phyloP scores from a whole-genome alignment of 2,113 vertebrate species.

The Felis catus region F.catus_Fca126_mat1.0 CM031411.1:64079001-64079500 shows the following conservation, averaged over 20 bases:
- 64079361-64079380: not conserved
- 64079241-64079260: not conserved
- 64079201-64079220: not conserved
- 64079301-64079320: not conserved
- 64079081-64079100: not conserved
- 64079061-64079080: not conserved
- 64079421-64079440: too few species aligned
- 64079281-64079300: not conserved
- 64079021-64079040: not conserved
- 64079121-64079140: not conserved
- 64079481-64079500: too few species aligned
- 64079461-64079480: too few species aligned
- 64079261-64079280: not conserved
- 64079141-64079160: not conserved
- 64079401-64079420: too few species aligned
- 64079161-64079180: not conserved
- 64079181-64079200: not conserved
- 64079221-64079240: not conserved
- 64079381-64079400: not conserved
- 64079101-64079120: not conserved
- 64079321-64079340: not conserved
- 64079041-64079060: not conserved
- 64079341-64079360: not conserved
- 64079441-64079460: too few species aligned
- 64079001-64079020: not conserved